These are phyloP conservation scores for Capreolus pygargus DNA, from an alignment of 2,113 vertebrate species.

Conservation along the genomic window DNA sequence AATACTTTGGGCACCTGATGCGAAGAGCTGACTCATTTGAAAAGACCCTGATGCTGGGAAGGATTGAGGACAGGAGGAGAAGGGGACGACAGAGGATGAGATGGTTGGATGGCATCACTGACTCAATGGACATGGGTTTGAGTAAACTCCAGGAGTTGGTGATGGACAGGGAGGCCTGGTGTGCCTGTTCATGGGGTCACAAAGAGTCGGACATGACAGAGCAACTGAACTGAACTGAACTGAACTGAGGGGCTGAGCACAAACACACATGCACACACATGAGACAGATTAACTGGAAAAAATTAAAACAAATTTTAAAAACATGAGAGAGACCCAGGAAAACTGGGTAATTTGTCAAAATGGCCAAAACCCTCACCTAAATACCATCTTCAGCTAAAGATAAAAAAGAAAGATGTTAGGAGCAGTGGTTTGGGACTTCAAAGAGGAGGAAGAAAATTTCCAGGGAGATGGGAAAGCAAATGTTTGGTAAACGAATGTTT, in stretches of 20 bases:
- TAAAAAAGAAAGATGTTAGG: neutral
- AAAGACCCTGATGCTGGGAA: neutral
- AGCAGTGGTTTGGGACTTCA: neutral
- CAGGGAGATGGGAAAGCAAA: neutral
- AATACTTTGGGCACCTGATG: neutral
- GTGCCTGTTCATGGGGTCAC: accelerated
- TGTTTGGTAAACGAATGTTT: neutral
- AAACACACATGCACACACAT: neutral
- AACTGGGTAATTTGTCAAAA: neutral
- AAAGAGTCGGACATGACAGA: neutral
- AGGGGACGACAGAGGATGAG: neutral
- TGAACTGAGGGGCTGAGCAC: neutral
- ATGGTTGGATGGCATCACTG: neutral
- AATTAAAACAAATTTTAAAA: neutral
- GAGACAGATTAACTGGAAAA: neutral
- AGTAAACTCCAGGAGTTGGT: accelerated
- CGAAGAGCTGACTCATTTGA: neutral
- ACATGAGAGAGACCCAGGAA: neutral
- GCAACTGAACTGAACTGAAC: neutral
- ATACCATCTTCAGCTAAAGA: neutral
- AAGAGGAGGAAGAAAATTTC: neutral
- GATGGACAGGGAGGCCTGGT: neutral
- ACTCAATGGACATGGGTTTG: neutral
- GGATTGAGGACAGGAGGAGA: neutral
- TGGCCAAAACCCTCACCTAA: neutral